Base-by-base conservation (phyloP, 2,797 vertebrate species). In the Sebastolobus alascanus region DNA sequence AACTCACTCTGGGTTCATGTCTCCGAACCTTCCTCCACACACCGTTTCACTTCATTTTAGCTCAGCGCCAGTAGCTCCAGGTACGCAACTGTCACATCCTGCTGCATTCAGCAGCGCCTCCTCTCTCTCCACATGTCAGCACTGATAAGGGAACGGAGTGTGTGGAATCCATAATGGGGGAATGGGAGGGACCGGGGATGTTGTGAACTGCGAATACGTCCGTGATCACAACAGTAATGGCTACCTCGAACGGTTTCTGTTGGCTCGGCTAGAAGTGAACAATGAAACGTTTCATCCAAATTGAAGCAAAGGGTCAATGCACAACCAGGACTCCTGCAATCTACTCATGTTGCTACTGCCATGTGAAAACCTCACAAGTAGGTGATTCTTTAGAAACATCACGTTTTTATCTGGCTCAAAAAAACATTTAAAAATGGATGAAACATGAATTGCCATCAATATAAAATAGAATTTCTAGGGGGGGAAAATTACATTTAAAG, bases 1-100 rank as follows among this genome's bases (percentile, higher is more conserved):
- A 72, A 79, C 27, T 81, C 31, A 1, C 82, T 79, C 20, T 50
- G 58, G 75, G 68, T 75, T 66, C 68, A 73, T 3, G 14, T 77
- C 38, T 72, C 66, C 37, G 20, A 73, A 81, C 46, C 61, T 70
- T 46, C 58, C 74, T 68, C 63, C 72, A 31, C 71, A 71, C 76
- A 61, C 59, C 0, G 4, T 66, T 84, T 89, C 76, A 85, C 80
- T 84, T 90, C 61, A 46, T 72, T 82, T 87, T 27, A 87, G 55
- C 74, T 83, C 81, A 58, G 61, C 2, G 1, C 58, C 70, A 37
- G 72, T 80, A 25, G 80, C 91, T 90, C 66, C 82, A 85, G 88
- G 91, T 92, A 68, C 7, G 13, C 66, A 80, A 66, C 79, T 90
- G 91, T 90, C 89, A 90, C 80, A 82, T 87, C 79, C 79, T 79